Evolutionary conservation across 2,888 invertebrate genomes (phyloP), one percentile per base, ranked within the genome.

Genomic region (Lepidocyrtinus sp.): DNA sequence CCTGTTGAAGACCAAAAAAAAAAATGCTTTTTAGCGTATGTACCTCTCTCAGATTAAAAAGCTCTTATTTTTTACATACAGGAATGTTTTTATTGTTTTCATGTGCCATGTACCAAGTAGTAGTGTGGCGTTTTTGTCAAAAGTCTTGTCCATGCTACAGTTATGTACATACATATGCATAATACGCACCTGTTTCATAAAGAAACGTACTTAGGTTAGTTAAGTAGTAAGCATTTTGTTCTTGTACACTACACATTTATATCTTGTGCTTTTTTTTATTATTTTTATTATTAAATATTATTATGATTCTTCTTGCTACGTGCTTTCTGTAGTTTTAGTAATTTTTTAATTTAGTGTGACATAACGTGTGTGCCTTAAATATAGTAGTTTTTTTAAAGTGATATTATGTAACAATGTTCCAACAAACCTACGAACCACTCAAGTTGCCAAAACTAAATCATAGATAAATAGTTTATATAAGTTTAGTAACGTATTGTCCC

Each of bases 161-260:
- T 45, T 67, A 46, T 24, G 36, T 67, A 46, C 46, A 46, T 36
- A 36, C 45, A 45, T 64, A 27, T 64, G 19, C 24, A 67, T 45
- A 45, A n/a, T n/a, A n/a, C n/a, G n/a, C 67, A 67, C 67, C 67
- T 67, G 67, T 67, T 67, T 63, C 17, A 63, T 26, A 63, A n/a
- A n/a, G n/a, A n/a, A n/a, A n/a, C n/a, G n/a, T n/a, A n/a, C n/a
- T n/a, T n/a, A n/a, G n/a, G n/a, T n/a, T n/a, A n/a, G n/a, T n/a
- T n/a, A n/a, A n/a, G n/a, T n/a, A n/a, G n/a, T n/a, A n/a, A n/a
- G n/a, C n/a, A n/a, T n/a, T n/a, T n/a, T n/a, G n/a, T n/a, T n/a
- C n/a, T n/a, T n/a, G n/a, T n/a, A n/a, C n/a, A n/a, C n/a, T n/a
- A n/a, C n/a, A n/a, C n/a, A n/a, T n/a, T n/a, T n/a, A n/a, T n/a